phyloP scores from a whole-genome alignment of 2,113 vertebrate genomes.

The Microcebus tavaratra region DNA sequence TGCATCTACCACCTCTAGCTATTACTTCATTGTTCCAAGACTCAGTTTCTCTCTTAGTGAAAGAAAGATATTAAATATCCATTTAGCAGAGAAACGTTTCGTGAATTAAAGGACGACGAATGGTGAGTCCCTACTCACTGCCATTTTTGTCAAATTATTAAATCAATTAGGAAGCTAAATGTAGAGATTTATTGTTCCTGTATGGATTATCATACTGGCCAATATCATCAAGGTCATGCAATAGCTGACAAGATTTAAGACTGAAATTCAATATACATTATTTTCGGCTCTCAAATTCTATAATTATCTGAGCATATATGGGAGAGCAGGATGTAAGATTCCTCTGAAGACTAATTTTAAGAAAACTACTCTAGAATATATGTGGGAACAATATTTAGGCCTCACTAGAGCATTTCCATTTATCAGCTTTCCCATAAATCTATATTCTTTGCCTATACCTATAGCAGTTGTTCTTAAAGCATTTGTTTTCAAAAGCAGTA shows the following conservation, averaged over 20 bases:
- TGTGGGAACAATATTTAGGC: background rate
- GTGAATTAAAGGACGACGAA: slow-evolving; percentile 4
- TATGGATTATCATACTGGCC: background rate
- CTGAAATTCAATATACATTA: no score
- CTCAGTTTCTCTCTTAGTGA: slow-evolving; percentile 10
- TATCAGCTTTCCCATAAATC: background rate
- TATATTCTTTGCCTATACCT: background rate
- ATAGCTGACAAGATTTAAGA: no score
- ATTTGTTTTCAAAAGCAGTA: background rate
- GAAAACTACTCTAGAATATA: background rate
- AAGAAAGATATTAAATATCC: background rate
- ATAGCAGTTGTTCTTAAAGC: background rate
- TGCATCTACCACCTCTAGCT: background rate
- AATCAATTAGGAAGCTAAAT: slow-evolving; percentile 30
- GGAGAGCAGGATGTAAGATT: background rate
- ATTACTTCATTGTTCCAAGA: background rate
- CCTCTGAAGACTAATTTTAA: slow-evolving; percentile 17
- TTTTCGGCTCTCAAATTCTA: no score
- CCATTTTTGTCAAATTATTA: background rate
- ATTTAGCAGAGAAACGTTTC: background rate
- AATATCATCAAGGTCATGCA: no score
- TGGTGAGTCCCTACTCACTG: background rate
- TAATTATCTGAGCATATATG: no score
- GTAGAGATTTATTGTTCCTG: background rate
- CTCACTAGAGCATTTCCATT: background rate